These are phyloP conservation scores for Fregetta grallaria DNA, from an alignment of 2,113 vertebrate genomes.

Conservation along the genomic window DNA sequence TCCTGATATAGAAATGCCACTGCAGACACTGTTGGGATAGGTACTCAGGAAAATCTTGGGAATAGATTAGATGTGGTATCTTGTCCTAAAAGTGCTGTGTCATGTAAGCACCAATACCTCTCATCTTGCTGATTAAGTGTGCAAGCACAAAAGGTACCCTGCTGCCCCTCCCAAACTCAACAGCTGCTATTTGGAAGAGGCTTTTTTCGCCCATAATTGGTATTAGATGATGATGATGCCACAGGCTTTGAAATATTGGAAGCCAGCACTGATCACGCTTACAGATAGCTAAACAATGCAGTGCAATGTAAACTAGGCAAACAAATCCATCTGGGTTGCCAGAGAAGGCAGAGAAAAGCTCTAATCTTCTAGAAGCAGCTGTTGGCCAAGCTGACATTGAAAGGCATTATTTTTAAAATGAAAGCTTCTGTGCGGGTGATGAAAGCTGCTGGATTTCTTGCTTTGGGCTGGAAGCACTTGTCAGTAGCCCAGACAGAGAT, in stretches of 20 bases:
- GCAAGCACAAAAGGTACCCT: slow-evolving; percentile 34
- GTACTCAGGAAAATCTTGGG: not conserved
- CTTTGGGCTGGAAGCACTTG: slow-evolving; percentile 49
- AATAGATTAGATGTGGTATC: not conserved
- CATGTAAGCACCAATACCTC: not conserved
- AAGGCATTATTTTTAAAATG: slow-evolving; percentile 69
- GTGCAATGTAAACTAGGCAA: slow-evolving; percentile 68
- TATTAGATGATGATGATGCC: slow-evolving; percentile 61
- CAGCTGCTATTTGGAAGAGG: slow-evolving; percentile 65
- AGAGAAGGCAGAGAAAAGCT: slow-evolving; percentile 70
- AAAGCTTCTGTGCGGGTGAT: slow-evolving; percentile 52
- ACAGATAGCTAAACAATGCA: slow-evolving; percentile 69
- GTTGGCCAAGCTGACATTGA: slow-evolving; percentile 69
- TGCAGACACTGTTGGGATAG: not conserved
- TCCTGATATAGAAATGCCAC: not conserved
- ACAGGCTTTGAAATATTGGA: slow-evolving; percentile 66
- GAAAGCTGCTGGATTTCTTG: slow-evolving; percentile 66
- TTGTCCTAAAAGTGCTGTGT: slow-evolving; percentile 43
- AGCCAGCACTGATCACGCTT: slow-evolving; percentile 65
- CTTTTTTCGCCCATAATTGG: slow-evolving; percentile 52
- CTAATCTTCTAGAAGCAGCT: slow-evolving; percentile 72
- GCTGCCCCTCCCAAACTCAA: slow-evolving; percentile 57
- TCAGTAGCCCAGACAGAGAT: slow-evolving; percentile 40
- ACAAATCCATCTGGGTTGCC: slow-evolving; percentile 69
- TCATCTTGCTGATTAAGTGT: slow-evolving; percentile 47